phyloP scores from a whole-genome alignment of 2,888 invertebrate species.

The Perizoma affinitatum region DNA sequence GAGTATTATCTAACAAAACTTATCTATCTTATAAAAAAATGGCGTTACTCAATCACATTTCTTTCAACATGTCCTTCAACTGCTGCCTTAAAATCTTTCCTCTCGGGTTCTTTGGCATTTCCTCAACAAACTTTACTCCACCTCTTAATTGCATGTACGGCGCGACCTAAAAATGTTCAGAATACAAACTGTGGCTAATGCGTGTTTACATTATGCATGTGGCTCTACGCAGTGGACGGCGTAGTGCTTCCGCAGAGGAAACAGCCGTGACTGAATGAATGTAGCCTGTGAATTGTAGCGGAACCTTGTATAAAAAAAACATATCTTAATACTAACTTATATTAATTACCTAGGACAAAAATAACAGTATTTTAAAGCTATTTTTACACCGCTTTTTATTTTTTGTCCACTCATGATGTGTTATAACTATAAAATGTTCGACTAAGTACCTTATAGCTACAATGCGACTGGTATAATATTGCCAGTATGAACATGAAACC shows the following conservation, averaged over 20 bases:
- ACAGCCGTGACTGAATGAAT: constrained; percentile 23
- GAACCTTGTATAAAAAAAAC: background rate
- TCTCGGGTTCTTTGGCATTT: constrained; percentile 87
- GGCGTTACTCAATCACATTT: constrained; percentile 26
- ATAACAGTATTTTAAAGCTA: too few species aligned
- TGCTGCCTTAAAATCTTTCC: constrained; percentile 88
- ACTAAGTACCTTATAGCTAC: background rate
- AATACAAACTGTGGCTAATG: constrained; percentile 37
- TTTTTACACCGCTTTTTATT: too few species aligned
- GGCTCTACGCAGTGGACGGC: constrained; percentile 22
- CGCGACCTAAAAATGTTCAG: constrained; percentile 63
- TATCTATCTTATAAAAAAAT: too few species aligned
- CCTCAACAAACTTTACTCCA: constrained; percentile 86
- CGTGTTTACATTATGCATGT: constrained; percentile 39
- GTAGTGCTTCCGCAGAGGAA: constrained; percentile 24
- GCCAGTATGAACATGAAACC: background rate
- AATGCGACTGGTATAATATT: background rate
- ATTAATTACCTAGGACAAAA: too few species aligned
- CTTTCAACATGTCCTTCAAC: constrained; percentile 75
- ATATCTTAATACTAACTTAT: too few species aligned
- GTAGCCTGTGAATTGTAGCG: constrained; percentile 3
- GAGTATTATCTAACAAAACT: too few species aligned
- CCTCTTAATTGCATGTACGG: constrained; percentile 87
- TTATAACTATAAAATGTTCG: too few species aligned
- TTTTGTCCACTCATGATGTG: too few species aligned